phyloP scores from a whole-genome alignment of 2,797 vertebrate genomes.

The Cirrhinus mrigala region DNA sequence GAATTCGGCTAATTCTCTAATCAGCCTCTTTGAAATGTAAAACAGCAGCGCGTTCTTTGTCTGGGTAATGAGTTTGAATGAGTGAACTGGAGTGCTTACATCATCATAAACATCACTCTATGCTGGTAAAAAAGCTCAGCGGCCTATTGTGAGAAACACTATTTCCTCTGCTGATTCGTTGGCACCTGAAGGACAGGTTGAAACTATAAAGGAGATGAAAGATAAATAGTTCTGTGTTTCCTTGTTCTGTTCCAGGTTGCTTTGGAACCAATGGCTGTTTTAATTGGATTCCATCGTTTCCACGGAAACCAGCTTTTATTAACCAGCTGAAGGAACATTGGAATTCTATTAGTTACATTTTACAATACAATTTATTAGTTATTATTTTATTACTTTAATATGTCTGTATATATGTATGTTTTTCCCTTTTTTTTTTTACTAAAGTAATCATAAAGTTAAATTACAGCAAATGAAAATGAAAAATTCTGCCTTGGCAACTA shows the following conservation, averaged over 20 bases:
- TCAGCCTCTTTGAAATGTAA: slow-evolving; percentile 80
- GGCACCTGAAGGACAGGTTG: not conserved
- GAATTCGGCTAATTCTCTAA: slow-evolving; percentile 70
- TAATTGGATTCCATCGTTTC: not conserved
- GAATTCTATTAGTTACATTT: too few species aligned
- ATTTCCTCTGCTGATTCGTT: not conserved
- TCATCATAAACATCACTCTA: not conserved
- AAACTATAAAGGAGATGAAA: not conserved
- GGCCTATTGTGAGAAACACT: not conserved
- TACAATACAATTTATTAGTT: too few species aligned
- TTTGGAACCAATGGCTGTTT: not conserved
- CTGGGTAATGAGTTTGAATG: slow-evolving; percentile 61
- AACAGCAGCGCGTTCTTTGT: slow-evolving; percentile 75
- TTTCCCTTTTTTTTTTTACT: too few species aligned
- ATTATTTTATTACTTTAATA: too few species aligned
- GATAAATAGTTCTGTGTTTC: not conserved
- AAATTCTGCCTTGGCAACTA: too few species aligned
- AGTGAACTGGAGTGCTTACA: slow-evolving; percentile 34
- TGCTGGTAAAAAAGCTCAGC: not conserved
- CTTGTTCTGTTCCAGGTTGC: not conserved
- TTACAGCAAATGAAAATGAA: too few species aligned
- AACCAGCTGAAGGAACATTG: not conserved
- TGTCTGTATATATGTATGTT: too few species aligned
- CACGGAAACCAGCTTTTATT: slow-evolving; percentile 1
- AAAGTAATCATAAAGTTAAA: too few species aligned